Evolutionary conservation across 2,113 vertebrate genomes (phyloP).

Genomic region (Nipponia nippon): DNA sequence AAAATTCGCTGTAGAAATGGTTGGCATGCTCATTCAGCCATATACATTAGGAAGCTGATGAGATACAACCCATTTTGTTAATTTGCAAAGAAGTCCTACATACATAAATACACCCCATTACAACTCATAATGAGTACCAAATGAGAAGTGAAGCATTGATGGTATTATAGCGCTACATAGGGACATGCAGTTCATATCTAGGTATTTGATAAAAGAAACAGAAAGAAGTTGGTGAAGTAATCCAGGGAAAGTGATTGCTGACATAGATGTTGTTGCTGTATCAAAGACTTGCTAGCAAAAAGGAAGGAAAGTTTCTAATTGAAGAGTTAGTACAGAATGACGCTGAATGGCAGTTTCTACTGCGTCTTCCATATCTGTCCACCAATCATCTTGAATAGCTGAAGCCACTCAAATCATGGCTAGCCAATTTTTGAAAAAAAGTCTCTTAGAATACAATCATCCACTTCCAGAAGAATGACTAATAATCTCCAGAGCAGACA

Average conservation of each 20-base stretch:
- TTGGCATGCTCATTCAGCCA: not conserved
- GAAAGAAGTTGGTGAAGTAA: not conserved
- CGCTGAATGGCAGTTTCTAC: not conserved
- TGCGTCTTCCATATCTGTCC: not conserved
- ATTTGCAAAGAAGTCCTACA: not conserved
- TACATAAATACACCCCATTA: not conserved
- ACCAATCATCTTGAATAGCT: not conserved
- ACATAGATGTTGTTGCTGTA: not conserved
- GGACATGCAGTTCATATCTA: not conserved
- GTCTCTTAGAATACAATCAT: not conserved
- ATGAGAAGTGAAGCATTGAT: not conserved
- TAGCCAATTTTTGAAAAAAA: not conserved
- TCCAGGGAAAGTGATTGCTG: not conserved
- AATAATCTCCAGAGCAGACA: not conserved
- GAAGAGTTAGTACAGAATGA: not conserved
- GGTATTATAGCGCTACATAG: not conserved
- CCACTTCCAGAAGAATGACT: not conserved
- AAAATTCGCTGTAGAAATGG: not conserved
- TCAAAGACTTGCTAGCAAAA: not conserved
- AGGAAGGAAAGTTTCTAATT: not conserved
- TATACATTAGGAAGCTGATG: not conserved
- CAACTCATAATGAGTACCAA: not conserved
- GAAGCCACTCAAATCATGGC: not conserved
- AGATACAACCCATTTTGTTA: not conserved
- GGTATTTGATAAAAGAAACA: not conserved